A percentile compares a stretch with the other conserved stretches of the same genome.
phyloP scores from a whole-genome alignment of 2,797 vertebrate species.

The Molossus molossus region DNA sequence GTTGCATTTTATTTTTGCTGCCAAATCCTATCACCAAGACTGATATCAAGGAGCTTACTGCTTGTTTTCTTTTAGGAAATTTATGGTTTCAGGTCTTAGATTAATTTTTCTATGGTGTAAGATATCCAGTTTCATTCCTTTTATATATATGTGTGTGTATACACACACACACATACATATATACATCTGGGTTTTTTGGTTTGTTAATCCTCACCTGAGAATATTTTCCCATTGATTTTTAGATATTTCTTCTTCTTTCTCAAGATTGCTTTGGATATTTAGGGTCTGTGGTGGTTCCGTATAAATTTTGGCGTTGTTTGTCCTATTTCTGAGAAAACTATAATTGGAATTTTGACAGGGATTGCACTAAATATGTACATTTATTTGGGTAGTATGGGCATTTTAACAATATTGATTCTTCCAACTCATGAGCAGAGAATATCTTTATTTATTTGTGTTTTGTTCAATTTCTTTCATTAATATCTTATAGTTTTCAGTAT shows the following conservation, averaged over 20 bases:
- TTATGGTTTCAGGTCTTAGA: not conserved
- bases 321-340: not conserved
- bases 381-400: not conserved
- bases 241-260: not conserved
- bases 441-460: not conserved
- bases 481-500: not conserved
- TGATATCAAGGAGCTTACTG: not conserved
- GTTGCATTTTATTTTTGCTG: not conserved
- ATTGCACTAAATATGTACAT: not conserved
- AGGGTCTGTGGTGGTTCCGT: not conserved
- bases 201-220: no score
- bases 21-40: not conserved
- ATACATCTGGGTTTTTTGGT: no score
- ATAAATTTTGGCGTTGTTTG: not conserved
- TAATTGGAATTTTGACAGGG: not conserved
- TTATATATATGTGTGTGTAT: no score
- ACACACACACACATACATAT: no score
- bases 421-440: not conserved
- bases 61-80: not conserved
- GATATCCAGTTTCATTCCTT: no score
- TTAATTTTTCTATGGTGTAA: not conserved
- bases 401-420: not conserved
- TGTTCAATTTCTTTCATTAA: not conserved
- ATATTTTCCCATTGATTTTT: no score
- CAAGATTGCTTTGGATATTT: not conserved